Evolutionary conservation across 2,113 vertebrate genomes (phyloP).

Genomic region (Anguilla japonica): DNA sequence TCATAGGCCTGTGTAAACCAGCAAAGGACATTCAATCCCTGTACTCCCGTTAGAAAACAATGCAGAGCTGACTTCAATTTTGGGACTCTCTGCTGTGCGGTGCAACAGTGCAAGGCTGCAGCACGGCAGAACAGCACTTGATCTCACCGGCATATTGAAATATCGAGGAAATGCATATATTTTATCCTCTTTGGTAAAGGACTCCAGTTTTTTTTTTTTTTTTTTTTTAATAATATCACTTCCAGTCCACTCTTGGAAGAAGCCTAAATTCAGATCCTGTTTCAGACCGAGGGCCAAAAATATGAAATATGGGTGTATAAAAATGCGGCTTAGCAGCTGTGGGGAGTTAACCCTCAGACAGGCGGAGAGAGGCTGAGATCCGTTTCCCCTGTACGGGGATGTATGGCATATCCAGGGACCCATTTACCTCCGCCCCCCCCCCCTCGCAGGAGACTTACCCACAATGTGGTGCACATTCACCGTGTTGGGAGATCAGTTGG

Average conservation of each 20-base stretch:
- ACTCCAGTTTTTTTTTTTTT: slow-evolving; percentile 41
- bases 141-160: slow-evolving; percentile 28
- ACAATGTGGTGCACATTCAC: slow-evolving; percentile 1
- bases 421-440: slow-evolving; percentile 4
- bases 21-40: neutral
- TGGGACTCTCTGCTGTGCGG: neutral
- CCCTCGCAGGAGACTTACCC: slow-evolving; percentile 7
- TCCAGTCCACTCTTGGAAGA: slow-evolving; percentile 41
- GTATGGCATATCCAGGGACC: slow-evolving; percentile 21
- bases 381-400: slow-evolving; percentile 35
- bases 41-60: neutral
- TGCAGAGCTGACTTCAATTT: neutral
- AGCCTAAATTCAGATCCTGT: slow-evolving; percentile 52
- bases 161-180: slow-evolving; percentile 27
- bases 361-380: slow-evolving; percentile 32
- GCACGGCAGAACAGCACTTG: slow-evolving; percentile 16
- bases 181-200: slow-evolving; percentile 33
- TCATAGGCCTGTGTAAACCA: neutral
- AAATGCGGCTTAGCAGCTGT: slow-evolving; percentile 51
- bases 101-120: slow-evolving; percentile 13
- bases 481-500: neutral
- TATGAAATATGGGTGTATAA: slow-evolving; percentile 62
- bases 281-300: slow-evolving; percentile 45
- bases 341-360: slow-evolving; percentile 50
- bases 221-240: slow-evolving; percentile 40